These are phyloP conservation scores for Seira musarum DNA, from an alignment of 2,888 invertebrate genomes.

Conservation along the genomic window DNA sequence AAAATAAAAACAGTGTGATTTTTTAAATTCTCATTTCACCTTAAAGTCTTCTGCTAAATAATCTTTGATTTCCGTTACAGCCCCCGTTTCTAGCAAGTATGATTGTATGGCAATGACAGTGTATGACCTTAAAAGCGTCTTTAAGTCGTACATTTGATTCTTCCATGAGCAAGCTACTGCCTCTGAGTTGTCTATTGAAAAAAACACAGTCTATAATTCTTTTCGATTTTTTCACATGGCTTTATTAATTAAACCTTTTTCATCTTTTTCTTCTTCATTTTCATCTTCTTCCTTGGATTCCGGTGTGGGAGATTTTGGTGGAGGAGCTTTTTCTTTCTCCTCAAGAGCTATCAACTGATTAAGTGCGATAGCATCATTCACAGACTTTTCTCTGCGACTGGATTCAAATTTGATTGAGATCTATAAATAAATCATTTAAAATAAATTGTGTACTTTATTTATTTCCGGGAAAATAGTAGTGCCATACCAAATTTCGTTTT, in stretches of 20 bases:
- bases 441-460: not conserved
- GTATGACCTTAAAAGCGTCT: slow-evolving; percentile 54
- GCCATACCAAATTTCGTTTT: slow-evolving; percentile 51
- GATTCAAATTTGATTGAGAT: slow-evolving; percentile 67
- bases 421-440: slow-evolving; percentile 29
- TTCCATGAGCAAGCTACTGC: slow-evolving; percentile 35
- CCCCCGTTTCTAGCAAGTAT: slow-evolving; percentile 69
- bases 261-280: slow-evolving; percentile 25
- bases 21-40: slow-evolving; percentile 27
- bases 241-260: not conserved
- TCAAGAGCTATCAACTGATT: slow-evolving; percentile 35
- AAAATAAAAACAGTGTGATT: too few relatives aligned
- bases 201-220: too few relatives aligned
- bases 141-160: slow-evolving; percentile 64
- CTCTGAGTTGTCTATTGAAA: not conserved
- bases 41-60: slow-evolving; percentile 63
- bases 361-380: slow-evolving; percentile 61
- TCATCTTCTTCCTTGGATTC: slow-evolving; percentile 25
- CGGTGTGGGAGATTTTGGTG: not conserved
- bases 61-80: slow-evolving; percentile 68
- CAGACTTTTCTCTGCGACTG: slow-evolving; percentile 62
- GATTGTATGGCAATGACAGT: slow-evolving; percentile 65
- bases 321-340: slow-evolving; percentile 31
- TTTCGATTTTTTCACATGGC: not conserved
- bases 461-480: not conserved